phyloP scores from a whole-genome alignment of 2,113 vertebrate genomes.

The Antidorcas marsupialis region DNA sequence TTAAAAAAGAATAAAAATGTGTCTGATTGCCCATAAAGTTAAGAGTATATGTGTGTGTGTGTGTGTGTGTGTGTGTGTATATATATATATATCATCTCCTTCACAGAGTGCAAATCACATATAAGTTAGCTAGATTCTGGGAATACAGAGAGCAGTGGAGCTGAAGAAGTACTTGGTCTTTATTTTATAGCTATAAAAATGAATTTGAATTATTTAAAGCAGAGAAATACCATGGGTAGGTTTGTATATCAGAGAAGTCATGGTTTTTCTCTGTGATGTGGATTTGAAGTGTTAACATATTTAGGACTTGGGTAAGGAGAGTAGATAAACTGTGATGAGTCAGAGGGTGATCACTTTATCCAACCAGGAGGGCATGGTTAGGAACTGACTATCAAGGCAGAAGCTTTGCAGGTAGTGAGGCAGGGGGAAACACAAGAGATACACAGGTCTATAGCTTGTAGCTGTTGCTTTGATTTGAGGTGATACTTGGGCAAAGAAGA shows the following conservation, averaged over 20 bases:
- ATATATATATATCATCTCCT: not conserved
- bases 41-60: not conserved
- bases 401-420: not conserved
- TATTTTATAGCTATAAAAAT: not conserved
- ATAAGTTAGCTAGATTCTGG: not conserved
- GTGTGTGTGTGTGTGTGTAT: rapidly evolving
- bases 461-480: not conserved
- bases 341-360: not conserved
- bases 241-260: not conserved
- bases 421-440: not conserved
- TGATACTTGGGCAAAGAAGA: not conserved
- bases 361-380: not conserved
- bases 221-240: not conserved
- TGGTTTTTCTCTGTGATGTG: not conserved
- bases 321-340: not conserved
- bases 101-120: not conserved
- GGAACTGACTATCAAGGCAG: not conserved
- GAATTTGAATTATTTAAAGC: not conserved
- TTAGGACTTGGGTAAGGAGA: not conserved
- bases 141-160: not conserved
- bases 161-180: not conserved
- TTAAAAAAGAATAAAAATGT: not conserved
- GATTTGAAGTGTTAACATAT: not conserved
- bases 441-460: not conserved
- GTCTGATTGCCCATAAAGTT: not conserved